Conservation (phyloP, 2,888 invertebrate genomes). For the Microctonus aethiopoides region DNA sequence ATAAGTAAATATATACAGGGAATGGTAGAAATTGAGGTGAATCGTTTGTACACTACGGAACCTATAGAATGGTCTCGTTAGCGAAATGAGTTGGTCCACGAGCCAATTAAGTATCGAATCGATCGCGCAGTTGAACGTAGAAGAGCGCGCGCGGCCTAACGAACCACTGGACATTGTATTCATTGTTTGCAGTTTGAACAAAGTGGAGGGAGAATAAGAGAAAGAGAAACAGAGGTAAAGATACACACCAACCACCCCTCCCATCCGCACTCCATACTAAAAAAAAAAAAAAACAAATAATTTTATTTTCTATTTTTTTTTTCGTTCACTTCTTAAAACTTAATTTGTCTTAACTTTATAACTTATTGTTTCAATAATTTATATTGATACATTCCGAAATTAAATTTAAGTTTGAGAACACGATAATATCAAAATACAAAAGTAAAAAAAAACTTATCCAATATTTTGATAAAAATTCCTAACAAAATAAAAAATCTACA, state of each 20-base stretch:
- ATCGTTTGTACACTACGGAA: slow-evolving; percentile 37
- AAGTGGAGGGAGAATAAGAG: not conserved
- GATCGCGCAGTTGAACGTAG: slow-evolving; percentile 42
- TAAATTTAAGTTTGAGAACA: not conserved
- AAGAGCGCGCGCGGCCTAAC: slow-evolving; percentile 39
- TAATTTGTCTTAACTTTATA: too few relatives aligned
- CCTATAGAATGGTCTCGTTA: slow-evolving; percentile 47
- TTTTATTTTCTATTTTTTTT: not conserved
- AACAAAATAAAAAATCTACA: not conserved
- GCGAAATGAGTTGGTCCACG: slow-evolving; percentile 47
- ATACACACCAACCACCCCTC: too few relatives aligned
- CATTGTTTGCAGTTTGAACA: slow-evolving; percentile 45
- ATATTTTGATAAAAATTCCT: not conserved
- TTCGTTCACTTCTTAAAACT: too few relatives aligned
- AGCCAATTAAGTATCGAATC: slow-evolving; percentile 48
- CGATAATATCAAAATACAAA: too few relatives aligned
- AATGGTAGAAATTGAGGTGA: slow-evolving; percentile 31
- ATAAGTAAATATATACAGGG: not conserved
- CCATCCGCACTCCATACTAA: too few relatives aligned
- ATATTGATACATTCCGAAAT: not conserved
- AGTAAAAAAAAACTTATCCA: not conserved
- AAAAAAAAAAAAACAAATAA: not conserved
- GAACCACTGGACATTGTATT: slow-evolving; percentile 47
- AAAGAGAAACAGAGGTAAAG: not conserved
- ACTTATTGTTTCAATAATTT: not conserved